Percentiles rank a stretch among this genome's conserved stretches.
phyloP scores from a whole-genome alignment of 1,140 invertebrate genomes.

The Ganaspis sp. region DNA sequence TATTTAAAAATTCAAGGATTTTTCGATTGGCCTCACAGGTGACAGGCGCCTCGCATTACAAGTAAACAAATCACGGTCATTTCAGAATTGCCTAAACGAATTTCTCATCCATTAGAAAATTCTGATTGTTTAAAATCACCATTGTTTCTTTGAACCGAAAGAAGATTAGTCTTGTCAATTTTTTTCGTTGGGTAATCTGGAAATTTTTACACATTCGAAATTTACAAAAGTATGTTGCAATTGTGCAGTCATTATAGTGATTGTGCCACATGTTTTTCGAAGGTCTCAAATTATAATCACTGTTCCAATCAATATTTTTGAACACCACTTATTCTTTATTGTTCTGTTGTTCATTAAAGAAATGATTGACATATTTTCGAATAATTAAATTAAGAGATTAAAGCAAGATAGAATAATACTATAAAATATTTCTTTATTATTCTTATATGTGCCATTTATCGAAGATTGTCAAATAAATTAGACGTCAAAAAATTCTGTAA shows the following conservation, averaged over 20 bases:
- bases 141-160: neutral
- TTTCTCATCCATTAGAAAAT: neutral
- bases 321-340: neutral
- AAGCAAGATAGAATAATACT: too few relatives aligned
- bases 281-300: neutral
- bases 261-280: neutral
- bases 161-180: neutral
- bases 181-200: neutral
- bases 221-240: neutral
- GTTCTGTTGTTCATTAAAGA: neutral
- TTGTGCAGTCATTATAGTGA: neutral
- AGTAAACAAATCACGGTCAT: slow-evolving; percentile 9
- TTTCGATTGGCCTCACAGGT: neutral
- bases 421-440: too few relatives aligned
- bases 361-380: too few relatives aligned
- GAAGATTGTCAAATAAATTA: too few relatives aligned
- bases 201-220: neutral
- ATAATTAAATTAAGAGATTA: neutral
- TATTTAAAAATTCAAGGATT: slow-evolving; percentile 15
- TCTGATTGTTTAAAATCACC: neutral
- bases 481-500: too few relatives aligned
- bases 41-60: slow-evolving; percentile 18
- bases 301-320: neutral
- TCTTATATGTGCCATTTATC: too few relatives aligned
- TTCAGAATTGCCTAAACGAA: slow-evolving; percentile 8